Evolutionary conservation across 2,113 vertebrate genomes (phyloP).

Genomic region (Melierax canorus): DNA sequence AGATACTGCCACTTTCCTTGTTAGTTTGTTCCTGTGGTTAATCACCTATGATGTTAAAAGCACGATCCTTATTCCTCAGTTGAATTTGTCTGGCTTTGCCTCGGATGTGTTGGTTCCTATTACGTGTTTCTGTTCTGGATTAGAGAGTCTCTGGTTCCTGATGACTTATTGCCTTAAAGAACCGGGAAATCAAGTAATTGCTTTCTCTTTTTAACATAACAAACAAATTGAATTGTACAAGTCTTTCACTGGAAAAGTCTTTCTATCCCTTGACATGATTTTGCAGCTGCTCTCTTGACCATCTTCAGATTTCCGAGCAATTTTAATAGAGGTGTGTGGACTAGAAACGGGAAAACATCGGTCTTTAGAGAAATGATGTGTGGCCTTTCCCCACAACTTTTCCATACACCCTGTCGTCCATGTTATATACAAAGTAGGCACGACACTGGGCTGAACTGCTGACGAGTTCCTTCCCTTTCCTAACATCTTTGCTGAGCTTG

Average conservation of each 20-base stretch:
- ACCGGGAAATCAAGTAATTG: not conserved
- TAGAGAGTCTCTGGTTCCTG: not conserved
- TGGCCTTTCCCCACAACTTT: not conserved
- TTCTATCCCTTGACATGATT: not conserved
- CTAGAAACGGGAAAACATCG: not conserved
- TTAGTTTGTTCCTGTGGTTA: not conserved
- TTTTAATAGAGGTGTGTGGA: not conserved
- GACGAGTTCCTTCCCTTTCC: not conserved
- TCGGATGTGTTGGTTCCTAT: not conserved
- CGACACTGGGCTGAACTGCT: not conserved
- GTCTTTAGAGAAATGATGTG: not conserved
- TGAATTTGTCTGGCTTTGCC: not conserved
- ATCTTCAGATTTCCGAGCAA: not conserved
- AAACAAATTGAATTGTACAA: not conserved
- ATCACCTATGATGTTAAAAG: not conserved
- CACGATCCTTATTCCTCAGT: not conserved
- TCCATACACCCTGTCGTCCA: accelerated
- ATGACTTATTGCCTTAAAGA: not conserved
- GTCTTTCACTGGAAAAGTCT: not conserved
- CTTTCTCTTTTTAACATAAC: not conserved
- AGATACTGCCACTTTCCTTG: not conserved
- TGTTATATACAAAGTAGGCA: not conserved
- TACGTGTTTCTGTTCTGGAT: conserved; percentile 11
- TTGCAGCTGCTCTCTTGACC: not conserved
- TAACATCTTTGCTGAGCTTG: not conserved